Conservation (phyloP, 1,140 invertebrate species). For the Cydia splendana region DNA sequence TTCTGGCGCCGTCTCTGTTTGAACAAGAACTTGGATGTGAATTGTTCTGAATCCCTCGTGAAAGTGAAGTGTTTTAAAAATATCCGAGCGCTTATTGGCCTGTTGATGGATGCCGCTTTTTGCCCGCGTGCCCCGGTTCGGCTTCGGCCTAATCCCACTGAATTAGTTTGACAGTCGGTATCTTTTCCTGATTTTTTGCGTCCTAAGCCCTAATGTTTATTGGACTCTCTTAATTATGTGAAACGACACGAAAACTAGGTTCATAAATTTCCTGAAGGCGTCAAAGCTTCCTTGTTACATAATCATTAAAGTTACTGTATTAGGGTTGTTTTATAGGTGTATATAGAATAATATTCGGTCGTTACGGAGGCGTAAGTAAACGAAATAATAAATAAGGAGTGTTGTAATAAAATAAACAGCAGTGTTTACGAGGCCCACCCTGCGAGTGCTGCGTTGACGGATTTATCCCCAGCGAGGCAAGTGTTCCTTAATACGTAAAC, state of each 20-base stretch:
- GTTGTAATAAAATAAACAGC: slow-evolving; percentile 63
- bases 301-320: slow-evolving; percentile 25
- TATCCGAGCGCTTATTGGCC: slow-evolving; percentile 42
- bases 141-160: slow-evolving; percentile 57
- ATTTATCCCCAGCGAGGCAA: slow-evolving; percentile 53
- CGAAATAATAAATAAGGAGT: slow-evolving; percentile 55
- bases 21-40: neutral
- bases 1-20: neutral
- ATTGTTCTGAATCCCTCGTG: neutral
- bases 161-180: slow-evolving; percentile 74
- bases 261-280: slow-evolving; percentile 38
- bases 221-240: slow-evolving; percentile 67
- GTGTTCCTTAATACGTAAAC: slow-evolving; percentile 40
- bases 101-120: slow-evolving; percentile 73
- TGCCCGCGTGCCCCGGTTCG: slow-evolving; percentile 58
- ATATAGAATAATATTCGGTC: slow-evolving; percentile 24
- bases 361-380: slow-evolving; percentile 41
- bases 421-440: slow-evolving; percentile 45
- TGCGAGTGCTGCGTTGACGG: slow-evolving; percentile 50
- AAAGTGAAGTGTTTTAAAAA: slow-evolving; percentile 47
- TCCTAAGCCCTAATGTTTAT: slow-evolving; percentile 65
- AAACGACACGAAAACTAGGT: slow-evolving; percentile 58
- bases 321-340: slow-evolving; percentile 16
- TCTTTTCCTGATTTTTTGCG: slow-evolving; percentile 70
- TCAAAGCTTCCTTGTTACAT: slow-evolving; percentile 20